Percentiles rank a stretch among this genome's conserved stretches.
These are phyloP conservation scores for Holothuria scabra DNA, from an alignment of 53 echinoderm and acorn worm genomes.

Conservation along the genomic window DNA sequence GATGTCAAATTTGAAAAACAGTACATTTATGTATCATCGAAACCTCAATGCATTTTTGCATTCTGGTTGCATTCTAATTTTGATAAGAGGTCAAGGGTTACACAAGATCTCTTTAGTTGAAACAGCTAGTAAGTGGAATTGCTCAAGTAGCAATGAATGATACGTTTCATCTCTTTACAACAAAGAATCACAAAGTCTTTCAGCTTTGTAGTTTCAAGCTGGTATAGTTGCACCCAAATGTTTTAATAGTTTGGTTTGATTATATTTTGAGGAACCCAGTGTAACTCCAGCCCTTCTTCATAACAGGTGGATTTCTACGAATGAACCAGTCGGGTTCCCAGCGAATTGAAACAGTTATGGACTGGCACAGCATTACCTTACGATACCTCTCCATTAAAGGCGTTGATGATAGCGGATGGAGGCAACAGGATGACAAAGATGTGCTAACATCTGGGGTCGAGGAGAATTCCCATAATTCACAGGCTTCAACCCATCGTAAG, in stretches of 20 bases:
- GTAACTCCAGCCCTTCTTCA: neutral
- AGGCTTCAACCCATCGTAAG: constrained; percentile 7
- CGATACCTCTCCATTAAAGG: constrained; percentile 93
- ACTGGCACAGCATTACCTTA: constrained; percentile 83
- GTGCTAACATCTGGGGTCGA: neutral
- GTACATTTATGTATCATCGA: too few relatives aligned
- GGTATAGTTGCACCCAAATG: too few relatives aligned
- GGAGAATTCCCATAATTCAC: neutral
- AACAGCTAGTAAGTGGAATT: too few relatives aligned
- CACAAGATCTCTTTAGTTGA: too few relatives aligned
- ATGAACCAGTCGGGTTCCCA: constrained; percentile 63
- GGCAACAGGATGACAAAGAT: constrained; percentile 30
- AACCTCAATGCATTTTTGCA: too few relatives aligned
- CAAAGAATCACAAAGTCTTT: too few relatives aligned
- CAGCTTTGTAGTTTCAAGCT: too few relatives aligned
- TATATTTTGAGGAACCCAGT: neutral
- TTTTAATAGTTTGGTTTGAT: neutral
- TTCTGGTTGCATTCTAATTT: too few relatives aligned
- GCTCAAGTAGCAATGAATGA: too few relatives aligned
- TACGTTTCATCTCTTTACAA: too few relatives aligned
- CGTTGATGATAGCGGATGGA: constrained; percentile 64
- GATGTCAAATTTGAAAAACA: too few relatives aligned
- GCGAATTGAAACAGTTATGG: constrained; percentile 83
- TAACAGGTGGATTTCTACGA: constrained; percentile 58
- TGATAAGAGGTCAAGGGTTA: too few relatives aligned